Evolutionary conservation across 2,797 vertebrate genomes (phyloP).

Genomic region (Mormyrops attenuatus): DNA sequence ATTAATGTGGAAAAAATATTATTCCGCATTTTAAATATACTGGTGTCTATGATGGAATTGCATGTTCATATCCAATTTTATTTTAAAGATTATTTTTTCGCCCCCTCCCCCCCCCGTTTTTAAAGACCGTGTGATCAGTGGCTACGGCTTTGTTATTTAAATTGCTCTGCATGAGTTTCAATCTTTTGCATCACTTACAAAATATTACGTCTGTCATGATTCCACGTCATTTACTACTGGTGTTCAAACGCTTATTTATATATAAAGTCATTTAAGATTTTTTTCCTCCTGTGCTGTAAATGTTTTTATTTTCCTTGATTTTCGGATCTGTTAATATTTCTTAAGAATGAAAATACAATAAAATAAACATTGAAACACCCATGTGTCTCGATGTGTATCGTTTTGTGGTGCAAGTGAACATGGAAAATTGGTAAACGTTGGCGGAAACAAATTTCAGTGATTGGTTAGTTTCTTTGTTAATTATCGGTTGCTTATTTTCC

Average conservation of each 20-base stretch:
- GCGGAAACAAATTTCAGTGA: not conserved
- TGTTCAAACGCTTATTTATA: slow-evolving; percentile 14
- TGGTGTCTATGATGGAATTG: not conserved
- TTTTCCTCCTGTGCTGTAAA: slow-evolving; percentile 16
- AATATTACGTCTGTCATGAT: not conserved
- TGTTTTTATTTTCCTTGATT: slow-evolving; percentile 13
- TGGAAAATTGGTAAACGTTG: not conserved
- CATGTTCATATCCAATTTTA: slow-evolving; percentile 3
- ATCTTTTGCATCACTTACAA: slow-evolving; percentile 5
- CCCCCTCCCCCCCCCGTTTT: not conserved
- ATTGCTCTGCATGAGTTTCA: slow-evolving; percentile 14
- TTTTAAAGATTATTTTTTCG: not conserved
- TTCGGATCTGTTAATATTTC: slow-evolving; percentile 15
- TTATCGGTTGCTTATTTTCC: not conserved
- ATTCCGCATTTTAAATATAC: slow-evolving; percentile 1
- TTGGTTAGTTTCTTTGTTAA: not conserved
- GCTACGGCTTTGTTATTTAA: slow-evolving; percentile 10
- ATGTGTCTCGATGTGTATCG: not conserved
- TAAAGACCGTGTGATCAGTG: not conserved
- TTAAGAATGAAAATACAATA: slow-evolving; percentile 15
- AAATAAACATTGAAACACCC: not conserved
- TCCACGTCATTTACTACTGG: slow-evolving; percentile 4
- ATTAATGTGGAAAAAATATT: not conserved
- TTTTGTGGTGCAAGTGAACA: not conserved
- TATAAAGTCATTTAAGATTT: slow-evolving; percentile 7